Evolutionary conservation across 2,888 invertebrate genomes (phyloP).

Genomic region (Ectropis crepuscularia): DNA sequence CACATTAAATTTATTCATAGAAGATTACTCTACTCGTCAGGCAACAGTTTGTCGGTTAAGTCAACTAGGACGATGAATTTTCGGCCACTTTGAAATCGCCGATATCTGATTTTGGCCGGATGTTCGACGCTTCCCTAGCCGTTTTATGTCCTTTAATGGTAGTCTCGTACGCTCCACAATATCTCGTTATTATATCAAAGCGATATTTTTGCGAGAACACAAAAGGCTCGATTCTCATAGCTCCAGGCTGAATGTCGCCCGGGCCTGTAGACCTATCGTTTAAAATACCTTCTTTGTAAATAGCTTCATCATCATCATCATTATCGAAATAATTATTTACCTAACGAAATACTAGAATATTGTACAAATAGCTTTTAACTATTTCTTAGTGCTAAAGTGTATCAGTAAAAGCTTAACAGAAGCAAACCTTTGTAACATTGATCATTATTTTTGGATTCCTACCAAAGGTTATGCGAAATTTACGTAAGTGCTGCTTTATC

Average conservation of each 20-base stretch:
- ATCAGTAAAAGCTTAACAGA: too few relatives aligned
- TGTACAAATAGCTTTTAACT: too few relatives aligned
- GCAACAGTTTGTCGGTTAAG: neutral
- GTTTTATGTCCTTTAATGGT: slow-evolving; percentile 49
- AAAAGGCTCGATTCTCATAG: slow-evolving; percentile 20
- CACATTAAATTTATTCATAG: too few relatives aligned
- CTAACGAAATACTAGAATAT: neutral
- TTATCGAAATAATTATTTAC: neutral
- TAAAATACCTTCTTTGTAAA: neutral
- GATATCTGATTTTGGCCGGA: slow-evolving; percentile 12
- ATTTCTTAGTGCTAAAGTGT: too few relatives aligned
- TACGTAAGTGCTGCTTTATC: too few relatives aligned
- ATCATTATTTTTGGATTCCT: too few relatives aligned
- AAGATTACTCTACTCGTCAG: neutral
- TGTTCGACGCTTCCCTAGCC: slow-evolving; percentile 31
- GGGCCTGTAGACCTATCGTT: slow-evolving; percentile 7
- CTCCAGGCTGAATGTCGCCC: slow-evolving; percentile 4
- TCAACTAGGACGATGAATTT: neutral
- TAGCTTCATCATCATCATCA: neutral
- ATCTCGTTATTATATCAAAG: slow-evolving; percentile 31
- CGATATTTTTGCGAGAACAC: slow-evolving; percentile 18
- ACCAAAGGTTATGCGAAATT: too few relatives aligned
- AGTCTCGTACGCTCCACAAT: slow-evolving; percentile 21
- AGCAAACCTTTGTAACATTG: too few relatives aligned
- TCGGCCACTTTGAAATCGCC: neutral